These are phyloP conservation scores for Ctenopoma multispine DNA, from an alignment of 2,797 vertebrate genomes.

Conservation along the genomic window DNA sequence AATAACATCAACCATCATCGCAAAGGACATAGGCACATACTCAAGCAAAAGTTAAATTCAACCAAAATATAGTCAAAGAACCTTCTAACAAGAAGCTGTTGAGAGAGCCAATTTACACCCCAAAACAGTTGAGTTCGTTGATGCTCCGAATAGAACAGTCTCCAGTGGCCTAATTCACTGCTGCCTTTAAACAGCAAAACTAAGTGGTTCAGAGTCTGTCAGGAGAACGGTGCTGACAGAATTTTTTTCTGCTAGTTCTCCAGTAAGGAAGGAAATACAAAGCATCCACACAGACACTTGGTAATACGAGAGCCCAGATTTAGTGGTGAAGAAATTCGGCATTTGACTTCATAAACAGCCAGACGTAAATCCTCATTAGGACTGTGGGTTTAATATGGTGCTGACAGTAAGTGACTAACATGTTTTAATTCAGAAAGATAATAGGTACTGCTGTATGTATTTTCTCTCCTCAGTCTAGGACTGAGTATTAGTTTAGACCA, in stretches of 20 bases:
- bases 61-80: constrained; percentile 38
- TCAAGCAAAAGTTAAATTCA: constrained; percentile 28
- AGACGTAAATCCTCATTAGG: constrained; percentile 31
- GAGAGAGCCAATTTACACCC: constrained; percentile 51
- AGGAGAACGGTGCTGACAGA: constrained; percentile 38
- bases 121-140: constrained; percentile 55
- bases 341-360: constrained; percentile 45
- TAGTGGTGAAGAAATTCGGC: constrained; percentile 34
- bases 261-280: constrained; percentile 46
- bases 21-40: constrained; percentile 9
- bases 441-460: not conserved
- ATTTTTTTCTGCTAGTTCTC: constrained; percentile 43
- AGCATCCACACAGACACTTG: constrained; percentile 25
- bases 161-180: constrained; percentile 56
- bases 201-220: constrained; percentile 50
- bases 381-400: constrained; percentile 5
- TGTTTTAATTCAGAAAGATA: constrained; percentile 27
- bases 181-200: constrained; percentile 52
- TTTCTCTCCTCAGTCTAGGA: not conserved
- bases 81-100: constrained; percentile 36
- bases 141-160: constrained; percentile 52
- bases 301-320: constrained; percentile 32
- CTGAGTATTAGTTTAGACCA: constrained; percentile 13
- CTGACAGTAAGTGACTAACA: not conserved
- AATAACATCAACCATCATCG: constrained; percentile 3